Conservation (phyloP, 2,113 vertebrate species). For the Litocranius walleri region DNA sequence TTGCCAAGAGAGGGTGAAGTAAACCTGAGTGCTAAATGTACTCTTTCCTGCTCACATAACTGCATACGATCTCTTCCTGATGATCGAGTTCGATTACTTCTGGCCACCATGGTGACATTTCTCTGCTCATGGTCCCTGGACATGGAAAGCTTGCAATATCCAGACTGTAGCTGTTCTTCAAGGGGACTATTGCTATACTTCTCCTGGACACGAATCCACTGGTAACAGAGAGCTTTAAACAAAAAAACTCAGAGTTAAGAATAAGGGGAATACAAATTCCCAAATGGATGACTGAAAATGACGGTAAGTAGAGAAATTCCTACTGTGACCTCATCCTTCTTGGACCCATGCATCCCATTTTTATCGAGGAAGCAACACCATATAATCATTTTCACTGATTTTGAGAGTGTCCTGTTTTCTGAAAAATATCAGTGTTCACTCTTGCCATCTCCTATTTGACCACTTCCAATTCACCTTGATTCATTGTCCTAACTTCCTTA, state of each 20-base stretch:
- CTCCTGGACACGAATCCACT: rapidly evolving
- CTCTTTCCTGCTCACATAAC: not conserved
- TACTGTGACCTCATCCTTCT: not conserved
- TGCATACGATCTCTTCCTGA: not conserved
- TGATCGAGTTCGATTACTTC: rapidly evolving
- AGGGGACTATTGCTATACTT: not conserved
- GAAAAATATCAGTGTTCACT: not conserved
- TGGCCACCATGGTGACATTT: not conserved
- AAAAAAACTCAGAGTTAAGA: not conserved
- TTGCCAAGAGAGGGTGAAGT: too few relatives aligned
- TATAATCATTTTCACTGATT: not conserved
- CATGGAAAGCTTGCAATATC: not conserved
- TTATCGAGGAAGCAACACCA: not conserved
- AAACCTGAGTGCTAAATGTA: not conserved
- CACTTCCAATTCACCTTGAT: not conserved
- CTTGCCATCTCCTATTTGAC: not conserved
- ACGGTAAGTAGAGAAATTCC: not conserved
- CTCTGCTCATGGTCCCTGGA: not conserved
- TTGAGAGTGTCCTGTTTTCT: not conserved
- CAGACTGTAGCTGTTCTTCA: not conserved
- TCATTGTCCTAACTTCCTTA: not conserved
- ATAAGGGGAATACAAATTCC: not conserved
- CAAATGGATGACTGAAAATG: not conserved
- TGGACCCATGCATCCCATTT: not conserved
- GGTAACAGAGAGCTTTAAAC: not conserved